Conservation (phyloP, 2,797 vertebrate genomes). For the Eulemur albifrons region DNA sequence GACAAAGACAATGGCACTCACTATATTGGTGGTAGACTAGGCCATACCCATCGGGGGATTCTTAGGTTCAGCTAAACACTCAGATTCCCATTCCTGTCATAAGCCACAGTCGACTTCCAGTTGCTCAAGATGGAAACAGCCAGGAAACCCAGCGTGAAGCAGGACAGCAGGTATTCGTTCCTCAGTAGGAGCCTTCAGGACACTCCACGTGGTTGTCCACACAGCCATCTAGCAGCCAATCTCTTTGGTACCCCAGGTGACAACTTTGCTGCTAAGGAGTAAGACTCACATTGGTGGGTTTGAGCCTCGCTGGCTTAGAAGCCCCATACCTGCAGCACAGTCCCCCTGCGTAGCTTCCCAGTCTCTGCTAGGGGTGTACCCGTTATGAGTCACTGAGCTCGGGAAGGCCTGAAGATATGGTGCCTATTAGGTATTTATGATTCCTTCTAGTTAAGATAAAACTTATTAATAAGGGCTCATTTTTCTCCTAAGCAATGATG, state of each 20-base stretch:
- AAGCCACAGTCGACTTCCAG: too few relatives aligned
- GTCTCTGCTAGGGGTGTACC: neutral
- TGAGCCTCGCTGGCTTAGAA: neutral
- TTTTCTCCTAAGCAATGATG: neutral
- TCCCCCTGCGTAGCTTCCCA: neutral
- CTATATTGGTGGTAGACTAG: neutral
- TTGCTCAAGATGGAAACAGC: neutral
- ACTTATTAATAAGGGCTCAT: neutral
- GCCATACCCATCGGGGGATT: neutral
- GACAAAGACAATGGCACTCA: neutral
- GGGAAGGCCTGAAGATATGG: neutral
- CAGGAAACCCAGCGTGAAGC: neutral
- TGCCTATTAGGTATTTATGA: neutral
- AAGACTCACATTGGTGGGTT: neutral
- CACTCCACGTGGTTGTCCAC: too few relatives aligned
- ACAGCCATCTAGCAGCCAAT: neutral
- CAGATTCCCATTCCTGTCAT: fast-evolving
- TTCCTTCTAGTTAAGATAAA: neutral
- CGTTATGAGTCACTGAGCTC: neutral
- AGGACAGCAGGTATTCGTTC: neutral
- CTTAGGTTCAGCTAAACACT: neutral
- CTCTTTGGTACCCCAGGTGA: neutral
- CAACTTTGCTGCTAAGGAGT: neutral
- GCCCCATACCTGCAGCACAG: neutral
- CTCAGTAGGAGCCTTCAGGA: neutral